Conservation (phyloP, 2,113 vertebrate genomes). For the Zapornia atra region DNA sequence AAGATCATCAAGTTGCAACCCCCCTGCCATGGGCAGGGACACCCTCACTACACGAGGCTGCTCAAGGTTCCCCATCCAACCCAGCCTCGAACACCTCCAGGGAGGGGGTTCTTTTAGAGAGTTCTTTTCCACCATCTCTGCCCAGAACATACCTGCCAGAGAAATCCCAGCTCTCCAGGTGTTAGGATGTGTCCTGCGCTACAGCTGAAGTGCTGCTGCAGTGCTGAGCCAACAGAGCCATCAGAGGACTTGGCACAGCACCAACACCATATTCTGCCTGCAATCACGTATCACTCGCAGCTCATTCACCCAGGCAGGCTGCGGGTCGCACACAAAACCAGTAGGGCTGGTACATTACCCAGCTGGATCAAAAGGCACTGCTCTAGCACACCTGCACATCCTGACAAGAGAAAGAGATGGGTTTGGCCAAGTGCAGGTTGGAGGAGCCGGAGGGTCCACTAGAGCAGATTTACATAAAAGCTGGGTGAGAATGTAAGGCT, state of each 20-base stretch:
- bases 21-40: too few relatives aligned
- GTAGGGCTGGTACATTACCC: background rate
- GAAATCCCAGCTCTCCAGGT: background rate
- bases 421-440: background rate
- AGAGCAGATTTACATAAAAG: background rate
- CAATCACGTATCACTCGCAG: accelerated
- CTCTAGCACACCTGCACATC: background rate
- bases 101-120: too few relatives aligned
- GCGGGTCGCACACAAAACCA: background rate
- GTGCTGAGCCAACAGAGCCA: background rate
- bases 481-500: background rate
- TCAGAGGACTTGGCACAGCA: background rate
- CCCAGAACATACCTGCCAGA: background rate
- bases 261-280: background rate
- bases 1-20: too few relatives aligned
- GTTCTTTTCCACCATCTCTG: background rate
- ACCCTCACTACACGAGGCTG: too few relatives aligned
- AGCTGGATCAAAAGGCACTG: background rate
- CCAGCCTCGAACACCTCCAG: too few relatives aligned
- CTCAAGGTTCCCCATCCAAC: too few relatives aligned
- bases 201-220: background rate
- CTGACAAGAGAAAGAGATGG: background rate
- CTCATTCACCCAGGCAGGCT: background rate
- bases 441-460: background rate
- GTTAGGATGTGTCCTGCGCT: background rate